A percentile compares a stretch with the other conserved stretches of the same genome.
phyloP scores from a whole-genome alignment of 2,888 invertebrate genomes.

The Ennomos erosarius region DNA sequence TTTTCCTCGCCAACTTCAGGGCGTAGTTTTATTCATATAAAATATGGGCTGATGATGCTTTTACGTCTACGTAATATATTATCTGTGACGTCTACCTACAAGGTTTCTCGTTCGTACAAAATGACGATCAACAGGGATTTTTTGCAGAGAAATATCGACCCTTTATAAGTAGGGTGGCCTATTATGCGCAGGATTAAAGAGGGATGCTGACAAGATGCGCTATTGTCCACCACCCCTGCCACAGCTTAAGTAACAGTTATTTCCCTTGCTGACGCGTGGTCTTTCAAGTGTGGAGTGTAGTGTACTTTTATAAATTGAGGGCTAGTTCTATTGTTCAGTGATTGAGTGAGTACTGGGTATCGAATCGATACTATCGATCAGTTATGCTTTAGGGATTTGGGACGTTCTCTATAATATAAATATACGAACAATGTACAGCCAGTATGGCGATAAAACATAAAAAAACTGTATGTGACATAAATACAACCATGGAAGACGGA shows the following conservation, averaged over 20 bases:
- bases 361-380: no score
- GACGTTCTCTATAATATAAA: no score
- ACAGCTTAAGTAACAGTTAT: conserved; percentile 8
- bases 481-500: no score
- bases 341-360: background rate
- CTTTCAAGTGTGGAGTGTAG: conserved; percentile 3
- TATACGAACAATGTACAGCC: no score
- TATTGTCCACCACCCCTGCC: conserved; percentile 43
- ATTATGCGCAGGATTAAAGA: conserved; percentile 40
- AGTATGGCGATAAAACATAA: no score
- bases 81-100: no score
- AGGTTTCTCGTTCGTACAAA: conserved; percentile 1
- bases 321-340: conserved; percentile 2
- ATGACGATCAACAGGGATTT: conserved; percentile 7
- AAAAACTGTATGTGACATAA: no score
- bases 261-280: conserved; percentile 5
- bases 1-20: background rate
- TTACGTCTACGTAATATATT: no score
- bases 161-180: conserved; percentile 32
- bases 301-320: conserved; percentile 6
- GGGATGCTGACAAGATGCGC: conserved; percentile 46
- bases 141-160: conserved; percentile 14
- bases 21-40: no score
- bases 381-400: background rate
- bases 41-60: no score